phyloP scores from a whole-genome alignment of 2,888 invertebrate genomes.

The Incurvaria masculella region DNA sequence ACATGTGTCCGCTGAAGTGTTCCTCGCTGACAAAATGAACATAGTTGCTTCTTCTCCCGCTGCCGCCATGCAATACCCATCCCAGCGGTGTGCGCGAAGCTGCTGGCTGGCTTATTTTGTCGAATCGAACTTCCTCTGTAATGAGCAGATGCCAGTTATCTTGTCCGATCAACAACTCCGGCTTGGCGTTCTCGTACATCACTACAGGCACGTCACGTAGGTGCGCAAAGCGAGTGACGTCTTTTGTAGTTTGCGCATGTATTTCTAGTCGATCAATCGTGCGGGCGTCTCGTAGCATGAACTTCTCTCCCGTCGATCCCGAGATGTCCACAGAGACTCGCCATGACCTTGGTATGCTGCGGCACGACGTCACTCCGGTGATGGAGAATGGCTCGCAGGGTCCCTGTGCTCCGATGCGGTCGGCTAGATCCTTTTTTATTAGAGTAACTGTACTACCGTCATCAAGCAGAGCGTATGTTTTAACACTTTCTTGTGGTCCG shows the following conservation, averaged over 20 bases:
- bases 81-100: conserved; percentile 11
- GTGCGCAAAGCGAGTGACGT: conserved; percentile 5
- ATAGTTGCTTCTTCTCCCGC: too few relatives aligned
- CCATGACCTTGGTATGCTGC: too few relatives aligned
- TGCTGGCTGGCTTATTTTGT: conserved; percentile 5
- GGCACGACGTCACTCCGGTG: too few relatives aligned
- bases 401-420: too few relatives aligned
- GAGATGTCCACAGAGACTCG: too few relatives aligned
- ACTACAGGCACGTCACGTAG: conserved; percentile 1
- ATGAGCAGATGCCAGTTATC: conserved; percentile 10
- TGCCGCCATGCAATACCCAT: conserved; percentile 8
- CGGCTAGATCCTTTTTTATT: too few relatives aligned
- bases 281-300: background rate
- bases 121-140: conserved; percentile 6
- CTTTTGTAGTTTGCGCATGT: background rate
- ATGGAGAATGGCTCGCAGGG: background rate
- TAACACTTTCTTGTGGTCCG: too few relatives aligned
- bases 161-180: conserved; percentile 10
- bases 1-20: too few relatives aligned
- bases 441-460: too few relatives aligned
- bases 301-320: too few relatives aligned
- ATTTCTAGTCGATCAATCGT: background rate
- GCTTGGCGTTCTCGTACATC: conserved; percentile 4
- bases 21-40: too few relatives aligned
- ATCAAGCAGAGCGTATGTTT: background rate